Percentiles rank a stretch among this genome's conserved stretches.
Conservation (phyloP, 23 tunicate genomes). For the Clavelina lepadiformis region DNA sequence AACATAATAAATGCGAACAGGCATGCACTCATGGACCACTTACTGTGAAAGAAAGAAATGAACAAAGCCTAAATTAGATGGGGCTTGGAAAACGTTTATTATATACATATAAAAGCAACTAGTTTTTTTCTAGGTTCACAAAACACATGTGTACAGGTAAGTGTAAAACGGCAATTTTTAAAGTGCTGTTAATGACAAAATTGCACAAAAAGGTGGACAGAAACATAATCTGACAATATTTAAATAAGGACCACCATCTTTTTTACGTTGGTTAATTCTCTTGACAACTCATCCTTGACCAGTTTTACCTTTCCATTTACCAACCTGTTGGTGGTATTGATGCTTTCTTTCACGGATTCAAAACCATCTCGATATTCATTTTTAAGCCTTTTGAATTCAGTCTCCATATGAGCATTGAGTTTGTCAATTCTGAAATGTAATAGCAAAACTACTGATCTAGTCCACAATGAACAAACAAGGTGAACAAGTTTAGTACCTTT, state of each 20-base stretch:
- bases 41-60: no score
- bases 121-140: no score
- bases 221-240: neutral
- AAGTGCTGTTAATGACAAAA: no score
- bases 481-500: slow-evolving; percentile 27
- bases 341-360: slow-evolving; percentile 73
- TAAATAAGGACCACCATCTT: slow-evolving; percentile 87
- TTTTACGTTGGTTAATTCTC: slow-evolving; percentile 60
- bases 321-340: slow-evolving; percentile 76
- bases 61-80: no score
- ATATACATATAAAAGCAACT: no score
- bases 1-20: no score
- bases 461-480: no score
- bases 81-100: no score
- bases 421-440: slow-evolving; percentile 10
- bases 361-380: slow-evolving; percentile 80
- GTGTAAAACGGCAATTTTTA: no score
- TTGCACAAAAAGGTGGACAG: neutral
- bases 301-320: slow-evolving; percentile 68
- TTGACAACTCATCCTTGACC: slow-evolving; percentile 62
- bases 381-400: slow-evolving; percentile 48
- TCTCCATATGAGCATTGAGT: slow-evolving; percentile 12
- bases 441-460: neutral
- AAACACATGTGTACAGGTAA: no score
- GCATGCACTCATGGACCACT: no score